phyloP scores from a whole-genome alignment of 2,113 vertebrate species.

The Rhynchomys soricoides region DNA sequence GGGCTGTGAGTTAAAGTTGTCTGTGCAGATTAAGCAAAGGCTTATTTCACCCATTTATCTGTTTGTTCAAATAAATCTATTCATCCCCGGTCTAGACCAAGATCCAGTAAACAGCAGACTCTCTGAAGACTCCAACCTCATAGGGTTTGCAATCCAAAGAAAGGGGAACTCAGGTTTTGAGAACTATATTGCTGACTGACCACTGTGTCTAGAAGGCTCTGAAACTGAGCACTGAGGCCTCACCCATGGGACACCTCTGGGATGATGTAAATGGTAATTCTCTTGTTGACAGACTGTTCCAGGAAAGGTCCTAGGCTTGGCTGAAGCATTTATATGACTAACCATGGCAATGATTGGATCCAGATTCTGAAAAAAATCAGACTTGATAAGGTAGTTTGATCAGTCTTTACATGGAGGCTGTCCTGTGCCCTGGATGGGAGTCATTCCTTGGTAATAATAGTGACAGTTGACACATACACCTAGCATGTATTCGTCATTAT shows the following conservation, averaged over 20 bases:
- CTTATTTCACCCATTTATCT: background rate
- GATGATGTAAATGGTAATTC: background rate
- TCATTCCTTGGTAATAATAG: background rate
- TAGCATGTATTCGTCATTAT: background rate
- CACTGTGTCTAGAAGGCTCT: background rate
- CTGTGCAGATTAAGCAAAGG: background rate
- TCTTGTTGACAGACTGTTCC: background rate
- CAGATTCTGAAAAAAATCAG: background rate
- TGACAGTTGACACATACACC: background rate
- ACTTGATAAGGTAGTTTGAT: background rate
- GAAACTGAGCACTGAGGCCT: background rate
- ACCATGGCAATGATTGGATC: background rate
- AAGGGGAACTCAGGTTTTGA: background rate
- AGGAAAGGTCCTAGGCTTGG: background rate
- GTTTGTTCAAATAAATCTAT: background rate
- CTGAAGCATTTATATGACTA: background rate
- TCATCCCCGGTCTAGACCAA: background rate
- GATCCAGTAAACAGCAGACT: background rate
- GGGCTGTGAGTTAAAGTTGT: background rate
- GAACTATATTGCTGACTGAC: background rate
- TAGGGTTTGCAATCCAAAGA: background rate
- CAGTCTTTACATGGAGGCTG: background rate
- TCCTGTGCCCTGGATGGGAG: background rate
- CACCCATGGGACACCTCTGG: background rate
- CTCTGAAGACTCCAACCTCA: background rate